phyloP scores from a whole-genome alignment of 1,140 invertebrate genomes.

The Aleiodes sp. region DNA sequence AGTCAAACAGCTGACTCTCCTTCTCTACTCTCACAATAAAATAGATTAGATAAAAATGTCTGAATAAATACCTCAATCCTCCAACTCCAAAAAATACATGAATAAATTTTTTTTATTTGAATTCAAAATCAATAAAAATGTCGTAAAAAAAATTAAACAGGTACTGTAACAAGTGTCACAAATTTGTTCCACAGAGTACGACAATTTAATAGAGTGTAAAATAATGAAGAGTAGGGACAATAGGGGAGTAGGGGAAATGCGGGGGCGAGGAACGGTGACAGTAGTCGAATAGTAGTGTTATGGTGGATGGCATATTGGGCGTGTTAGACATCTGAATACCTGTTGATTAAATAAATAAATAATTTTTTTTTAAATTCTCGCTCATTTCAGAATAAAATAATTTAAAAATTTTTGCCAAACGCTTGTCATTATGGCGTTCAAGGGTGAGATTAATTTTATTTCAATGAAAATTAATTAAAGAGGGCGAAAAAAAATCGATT shows the following conservation, averaged over 20 bases:
- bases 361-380: not conserved
- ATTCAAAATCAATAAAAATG: too few species aligned
- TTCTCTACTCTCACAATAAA: not conserved
- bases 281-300: conserved; percentile 14
- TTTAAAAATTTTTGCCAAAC: not conserved
- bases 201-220: not conserved
- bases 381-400: too few species aligned
- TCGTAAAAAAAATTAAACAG: not conserved
- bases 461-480: not conserved
- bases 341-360: conserved; percentile 8
- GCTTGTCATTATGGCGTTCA: not conserved
- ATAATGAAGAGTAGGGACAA: not conserved
- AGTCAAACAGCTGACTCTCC: not conserved
- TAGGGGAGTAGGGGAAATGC: not conserved
- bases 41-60: not conserved
- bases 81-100: too few species aligned
- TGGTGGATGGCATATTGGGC: not conserved
- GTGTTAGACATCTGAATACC: conserved; percentile 5
- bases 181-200: not conserved
- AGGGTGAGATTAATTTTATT: not conserved
- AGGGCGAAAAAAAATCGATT: too few species aligned
- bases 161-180: not conserved
- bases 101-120: too few species aligned
- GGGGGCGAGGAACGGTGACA: conserved; percentile 6
- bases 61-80: not conserved